phyloP scores from a whole-genome alignment of 2,888 invertebrate genomes.

The Barypeithes pellucidus region DNA sequence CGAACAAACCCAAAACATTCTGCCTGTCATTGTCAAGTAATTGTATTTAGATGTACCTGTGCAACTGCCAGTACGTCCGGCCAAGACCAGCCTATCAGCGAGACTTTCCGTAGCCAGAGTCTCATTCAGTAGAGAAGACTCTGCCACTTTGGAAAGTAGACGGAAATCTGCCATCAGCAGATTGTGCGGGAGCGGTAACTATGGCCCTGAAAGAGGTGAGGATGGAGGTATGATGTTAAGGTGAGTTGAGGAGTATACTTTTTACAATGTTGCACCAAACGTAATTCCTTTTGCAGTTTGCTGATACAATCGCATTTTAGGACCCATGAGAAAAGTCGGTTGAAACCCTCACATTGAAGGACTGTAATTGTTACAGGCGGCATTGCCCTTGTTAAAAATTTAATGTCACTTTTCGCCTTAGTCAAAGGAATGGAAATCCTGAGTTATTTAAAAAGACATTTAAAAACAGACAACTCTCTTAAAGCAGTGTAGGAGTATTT shows the following conservation, averaged over 20 bases:
- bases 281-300: too few species aligned
- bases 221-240: constrained; percentile 78
- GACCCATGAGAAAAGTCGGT: constrained; percentile 16
- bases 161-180: constrained; percentile 69
- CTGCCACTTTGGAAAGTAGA: constrained; percentile 64
- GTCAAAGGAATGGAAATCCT: not conserved
- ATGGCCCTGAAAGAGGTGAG: constrained; percentile 72
- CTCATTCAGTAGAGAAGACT: constrained; percentile 66
- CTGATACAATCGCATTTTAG: too few species aligned
- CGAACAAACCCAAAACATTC: too few species aligned
- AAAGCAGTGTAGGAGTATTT: too few species aligned
- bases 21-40: not conserved
- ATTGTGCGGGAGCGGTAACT: constrained; percentile 66
- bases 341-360: not conserved
- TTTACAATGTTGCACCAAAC: too few species aligned
- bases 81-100: constrained; percentile 57
- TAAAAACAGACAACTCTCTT: too few species aligned
- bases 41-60: constrained; percentile 22
- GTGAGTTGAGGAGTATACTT: too few species aligned
- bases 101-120: constrained; percentile 64
- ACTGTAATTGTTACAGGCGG: not conserved
- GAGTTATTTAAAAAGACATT: not conserved
- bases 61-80: constrained; percentile 24
- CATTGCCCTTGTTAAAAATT: constrained; percentile 5
- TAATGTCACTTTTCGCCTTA: not conserved